These are phyloP conservation scores for Aphelinus atriplicis DNA, from an alignment of 1,140 invertebrate species.

Conservation along the genomic window DNA sequence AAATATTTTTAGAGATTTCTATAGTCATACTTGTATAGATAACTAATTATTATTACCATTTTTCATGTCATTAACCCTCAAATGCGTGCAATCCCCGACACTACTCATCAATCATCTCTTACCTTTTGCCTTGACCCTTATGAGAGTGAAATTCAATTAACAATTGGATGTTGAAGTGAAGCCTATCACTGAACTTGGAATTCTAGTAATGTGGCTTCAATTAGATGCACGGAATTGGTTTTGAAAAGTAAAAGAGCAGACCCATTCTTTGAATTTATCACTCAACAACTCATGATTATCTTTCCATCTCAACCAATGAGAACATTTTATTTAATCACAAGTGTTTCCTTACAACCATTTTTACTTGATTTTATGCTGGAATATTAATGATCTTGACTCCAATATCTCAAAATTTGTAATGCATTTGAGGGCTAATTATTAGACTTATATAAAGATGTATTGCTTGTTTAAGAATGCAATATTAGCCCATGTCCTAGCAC, in stretches of 20 bases:
- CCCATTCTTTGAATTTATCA: no score
- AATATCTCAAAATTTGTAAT: conserved; percentile 17
- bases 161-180: not conserved
- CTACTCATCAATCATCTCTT: not conserved
- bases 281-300: no score
- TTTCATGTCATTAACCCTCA: conserved; percentile 35
- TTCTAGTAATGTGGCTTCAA: no score
- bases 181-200: no score
- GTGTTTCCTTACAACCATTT: no score
- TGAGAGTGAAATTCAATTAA: not conserved
- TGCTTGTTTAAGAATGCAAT: conserved; percentile 55
- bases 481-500: conserved; percentile 49
- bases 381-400: no score
- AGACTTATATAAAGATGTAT: conserved; percentile 40
- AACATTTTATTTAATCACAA: no score
- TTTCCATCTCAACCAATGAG: no score
- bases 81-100: conserved; percentile 22
- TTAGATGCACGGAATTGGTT: no score
- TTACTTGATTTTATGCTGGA: no score
- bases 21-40: conserved; percentile 24
- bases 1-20: conserved; percentile 23
- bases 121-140: not conserved
- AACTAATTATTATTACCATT: conserved; percentile 40
- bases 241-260: no score
- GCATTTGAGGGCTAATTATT: conserved; percentile 45